Evolutionary conservation across 2,888 invertebrate genomes (phyloP).

Genomic region (Eulithis prunata): DNA sequence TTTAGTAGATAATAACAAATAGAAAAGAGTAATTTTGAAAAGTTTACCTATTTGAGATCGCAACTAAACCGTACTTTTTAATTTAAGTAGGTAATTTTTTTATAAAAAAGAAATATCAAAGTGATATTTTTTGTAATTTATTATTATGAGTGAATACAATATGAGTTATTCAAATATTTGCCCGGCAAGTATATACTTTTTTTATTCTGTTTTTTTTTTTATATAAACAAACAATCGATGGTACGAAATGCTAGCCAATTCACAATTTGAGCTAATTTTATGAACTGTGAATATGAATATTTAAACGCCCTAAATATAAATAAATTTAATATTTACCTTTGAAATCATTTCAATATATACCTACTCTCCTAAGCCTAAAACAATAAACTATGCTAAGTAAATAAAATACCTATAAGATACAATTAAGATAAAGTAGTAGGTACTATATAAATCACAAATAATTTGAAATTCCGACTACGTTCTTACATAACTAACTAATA

Average conservation of each 20-base stretch:
- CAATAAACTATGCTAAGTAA: constrained; percentile 26
- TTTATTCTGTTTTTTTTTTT: too few species aligned
- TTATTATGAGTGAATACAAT: too few species aligned
- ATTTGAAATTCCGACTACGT: constrained; percentile 26
- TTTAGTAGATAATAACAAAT: too few species aligned
- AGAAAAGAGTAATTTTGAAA: too few species aligned
- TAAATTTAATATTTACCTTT: constrained; percentile 6
- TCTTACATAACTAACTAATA: constrained; percentile 48
- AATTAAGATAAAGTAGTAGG: constrained; percentile 32
- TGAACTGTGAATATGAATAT: constrained; percentile 3
- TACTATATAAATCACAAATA: constrained; percentile 41
- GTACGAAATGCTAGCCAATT: not conserved
- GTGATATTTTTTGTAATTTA: too few species aligned
- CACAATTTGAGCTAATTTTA: constrained; percentile 6
- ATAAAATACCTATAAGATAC: constrained; percentile 37
- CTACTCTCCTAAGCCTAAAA: constrained; percentile 17
- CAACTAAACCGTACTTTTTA: too few species aligned
- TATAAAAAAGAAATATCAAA: too few species aligned
- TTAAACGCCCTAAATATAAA: constrained; percentile 9
- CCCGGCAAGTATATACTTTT: too few species aligned
- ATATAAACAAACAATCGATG: not conserved
- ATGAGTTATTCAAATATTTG: not conserved
- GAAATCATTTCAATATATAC: constrained; percentile 1
- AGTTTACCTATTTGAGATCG: too few species aligned
- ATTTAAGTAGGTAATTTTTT: too few species aligned